phyloP scores from a whole-genome alignment of 2,797 vertebrate genomes.

The Chelmon rostratus region DNA sequence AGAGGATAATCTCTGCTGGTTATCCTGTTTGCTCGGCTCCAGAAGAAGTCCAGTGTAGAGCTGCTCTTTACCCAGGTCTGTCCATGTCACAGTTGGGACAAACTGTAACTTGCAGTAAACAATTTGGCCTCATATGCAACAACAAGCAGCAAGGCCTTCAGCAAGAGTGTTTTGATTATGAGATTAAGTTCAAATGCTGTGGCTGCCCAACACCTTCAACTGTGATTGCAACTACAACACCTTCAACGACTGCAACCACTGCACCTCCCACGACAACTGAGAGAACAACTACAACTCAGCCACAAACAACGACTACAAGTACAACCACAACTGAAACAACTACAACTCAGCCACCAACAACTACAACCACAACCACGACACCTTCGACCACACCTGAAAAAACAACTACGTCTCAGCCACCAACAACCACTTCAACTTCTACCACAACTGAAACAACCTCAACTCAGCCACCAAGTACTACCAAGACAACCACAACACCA shows the following conservation, averaged over 20 bases:
- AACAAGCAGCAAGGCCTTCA: constrained; percentile 4
- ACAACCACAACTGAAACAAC: not conserved
- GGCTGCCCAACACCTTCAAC: not conserved
- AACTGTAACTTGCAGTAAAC: constrained; percentile 39
- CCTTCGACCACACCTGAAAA: not conserved
- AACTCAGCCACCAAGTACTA: too few species aligned
- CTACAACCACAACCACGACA: not conserved
- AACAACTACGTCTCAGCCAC: not conserved
- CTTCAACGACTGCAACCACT: not conserved
- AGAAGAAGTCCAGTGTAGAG: constrained; percentile 34
- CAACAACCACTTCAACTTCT: not conserved
- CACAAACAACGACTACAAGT: not conserved
- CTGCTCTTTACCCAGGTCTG: constrained; percentile 10
- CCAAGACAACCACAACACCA: too few species aligned
- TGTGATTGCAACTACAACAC: constrained; percentile 7
- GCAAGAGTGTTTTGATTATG: constrained; percentile 64
- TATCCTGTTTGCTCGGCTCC: constrained; percentile 20
- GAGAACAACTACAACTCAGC: not conserved
- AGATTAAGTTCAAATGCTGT: constrained; percentile 59
- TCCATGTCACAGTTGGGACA: constrained; percentile 36
- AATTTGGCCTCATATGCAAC: constrained; percentile 45
- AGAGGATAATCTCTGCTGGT: constrained; percentile 30
- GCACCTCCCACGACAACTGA: not conserved
- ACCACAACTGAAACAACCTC: not conserved
- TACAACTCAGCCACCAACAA: not conserved